phyloP scores from a whole-genome alignment of 2,797 vertebrate species.

The Poecilia picta region DNA sequence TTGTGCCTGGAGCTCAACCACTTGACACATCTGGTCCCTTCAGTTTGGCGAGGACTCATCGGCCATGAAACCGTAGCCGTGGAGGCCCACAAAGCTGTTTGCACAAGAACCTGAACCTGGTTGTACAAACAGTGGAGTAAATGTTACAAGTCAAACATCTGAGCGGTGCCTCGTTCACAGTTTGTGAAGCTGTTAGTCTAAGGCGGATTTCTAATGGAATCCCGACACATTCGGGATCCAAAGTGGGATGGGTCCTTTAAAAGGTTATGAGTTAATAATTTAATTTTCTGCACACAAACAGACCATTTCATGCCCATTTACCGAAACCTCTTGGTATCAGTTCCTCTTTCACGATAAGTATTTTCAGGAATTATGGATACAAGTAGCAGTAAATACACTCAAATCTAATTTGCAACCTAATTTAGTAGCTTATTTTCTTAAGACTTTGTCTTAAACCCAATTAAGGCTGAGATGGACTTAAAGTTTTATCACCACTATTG shows the following conservation, averaged over 20 bases:
- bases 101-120: constrained; percentile 21
- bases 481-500: too few species aligned
- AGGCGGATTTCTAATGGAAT: background rate
- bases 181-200: background rate
- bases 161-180: background rate
- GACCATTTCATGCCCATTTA: background rate
- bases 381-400: background rate
- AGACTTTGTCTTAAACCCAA: background rate
- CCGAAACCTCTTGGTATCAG: background rate
- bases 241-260: background rate
- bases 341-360: background rate
- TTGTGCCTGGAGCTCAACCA: constrained; percentile 49
- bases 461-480: too few species aligned
- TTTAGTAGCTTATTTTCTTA: background rate
- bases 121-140: constrained; percentile 24
- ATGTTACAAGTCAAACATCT: constrained; percentile 7
- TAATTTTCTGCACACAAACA: background rate
- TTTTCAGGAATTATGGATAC: background rate
- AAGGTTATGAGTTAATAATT: background rate
- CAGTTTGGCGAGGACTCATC: constrained; percentile 42
- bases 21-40: constrained; percentile 71
- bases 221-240: background rate
- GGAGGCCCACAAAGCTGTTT: constrained; percentile 27
- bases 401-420: background rate
- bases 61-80: constrained; percentile 29